These are phyloP conservation scores for Gallinago media DNA, from an alignment of 2,113 vertebrate species.

Conservation along the genomic window DNA sequence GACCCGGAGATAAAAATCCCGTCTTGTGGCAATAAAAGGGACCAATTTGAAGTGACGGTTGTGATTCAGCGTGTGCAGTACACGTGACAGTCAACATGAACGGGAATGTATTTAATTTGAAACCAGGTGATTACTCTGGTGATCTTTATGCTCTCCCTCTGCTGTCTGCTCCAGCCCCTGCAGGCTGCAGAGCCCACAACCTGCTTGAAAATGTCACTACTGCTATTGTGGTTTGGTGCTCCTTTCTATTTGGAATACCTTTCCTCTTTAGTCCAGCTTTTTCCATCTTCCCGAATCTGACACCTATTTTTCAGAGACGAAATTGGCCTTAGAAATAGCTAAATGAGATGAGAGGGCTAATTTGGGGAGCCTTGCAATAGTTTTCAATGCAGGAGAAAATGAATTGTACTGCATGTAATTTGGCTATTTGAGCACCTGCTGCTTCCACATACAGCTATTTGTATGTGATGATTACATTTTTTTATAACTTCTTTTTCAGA, in stretches of 20 bases:
- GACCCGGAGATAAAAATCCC: neutral
- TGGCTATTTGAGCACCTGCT: neutral
- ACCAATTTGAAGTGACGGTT: neutral
- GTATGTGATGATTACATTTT: neutral
- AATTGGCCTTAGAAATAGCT: neutral
- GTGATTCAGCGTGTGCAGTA: neutral
- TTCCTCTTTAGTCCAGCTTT: neutral
- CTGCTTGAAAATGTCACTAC: neutral
- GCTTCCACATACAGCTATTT: neutral
- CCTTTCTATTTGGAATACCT: neutral
- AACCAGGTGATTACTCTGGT: neutral
- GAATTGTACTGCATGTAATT: neutral
- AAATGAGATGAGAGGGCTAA: neutral
- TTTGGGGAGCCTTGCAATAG: neutral
- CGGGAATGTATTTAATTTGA: neutral
- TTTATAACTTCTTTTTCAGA: neutral
- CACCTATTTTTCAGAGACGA: neutral
- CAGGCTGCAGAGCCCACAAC: neutral
- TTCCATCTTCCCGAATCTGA: neutral
- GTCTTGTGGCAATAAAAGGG: neutral
- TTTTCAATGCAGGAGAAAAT: slow-evolving; percentile 1
- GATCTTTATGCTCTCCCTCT: slow-evolving; percentile 4
- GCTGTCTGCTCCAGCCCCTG: slow-evolving; percentile 12
- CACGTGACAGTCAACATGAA: neutral
- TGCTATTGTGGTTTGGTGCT: neutral